phyloP scores from a whole-genome alignment of 1,140 invertebrate genomes.

The Phymastichus coffea region DNA sequence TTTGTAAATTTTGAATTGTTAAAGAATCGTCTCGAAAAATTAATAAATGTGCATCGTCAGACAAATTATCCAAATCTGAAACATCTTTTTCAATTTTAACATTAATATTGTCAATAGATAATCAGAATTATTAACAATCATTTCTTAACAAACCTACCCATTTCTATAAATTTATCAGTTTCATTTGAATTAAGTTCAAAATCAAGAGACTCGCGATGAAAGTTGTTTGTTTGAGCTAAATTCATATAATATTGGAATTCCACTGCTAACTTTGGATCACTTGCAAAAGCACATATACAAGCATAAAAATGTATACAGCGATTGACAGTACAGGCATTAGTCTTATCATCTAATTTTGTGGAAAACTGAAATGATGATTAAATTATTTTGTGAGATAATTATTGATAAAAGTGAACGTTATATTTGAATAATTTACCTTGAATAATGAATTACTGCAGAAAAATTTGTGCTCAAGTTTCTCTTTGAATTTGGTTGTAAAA shows the following conservation, averaged over 20 bases:
- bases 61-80: constrained; percentile 46
- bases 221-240: constrained; percentile 51
- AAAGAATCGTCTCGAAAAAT: constrained; percentile 51
- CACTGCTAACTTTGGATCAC: constrained; percentile 65
- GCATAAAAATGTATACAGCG: constrained; percentile 68
- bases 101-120: background rate
- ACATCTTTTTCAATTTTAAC: constrained; percentile 14
- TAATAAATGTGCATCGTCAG: constrained; percentile 48
- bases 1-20: constrained; percentile 43
- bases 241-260: constrained; percentile 73
- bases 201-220: constrained; percentile 37
- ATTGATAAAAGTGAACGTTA: no score
- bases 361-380: no score
- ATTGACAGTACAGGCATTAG: constrained; percentile 33
- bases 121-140: background rate
- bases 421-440: constrained; percentile 61
- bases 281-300: constrained; percentile 79
- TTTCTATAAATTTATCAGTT: constrained; percentile 47
- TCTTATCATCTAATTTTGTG: constrained; percentile 39
- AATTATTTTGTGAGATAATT: no score
- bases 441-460: constrained; percentile 66
- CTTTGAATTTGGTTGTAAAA: constrained; percentile 59
- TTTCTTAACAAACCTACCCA: no score
- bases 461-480: constrained; percentile 62
- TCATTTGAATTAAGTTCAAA: constrained; percentile 38